phyloP scores from a whole-genome alignment of 2,797 vertebrate genomes.

The Bufotes viridis region DNA sequence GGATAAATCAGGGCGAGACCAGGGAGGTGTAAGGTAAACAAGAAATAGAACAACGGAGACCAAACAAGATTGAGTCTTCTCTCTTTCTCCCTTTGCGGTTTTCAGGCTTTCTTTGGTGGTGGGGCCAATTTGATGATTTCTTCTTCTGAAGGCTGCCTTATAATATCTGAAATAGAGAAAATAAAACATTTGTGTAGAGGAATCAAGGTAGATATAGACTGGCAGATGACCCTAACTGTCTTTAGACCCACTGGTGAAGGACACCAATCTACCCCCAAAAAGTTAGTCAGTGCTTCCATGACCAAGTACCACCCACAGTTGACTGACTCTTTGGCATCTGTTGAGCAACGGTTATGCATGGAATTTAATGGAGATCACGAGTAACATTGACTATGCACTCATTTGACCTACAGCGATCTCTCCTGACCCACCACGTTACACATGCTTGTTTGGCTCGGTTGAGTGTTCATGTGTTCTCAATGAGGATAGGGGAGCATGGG shows the following conservation, averaged over 20 bases:
- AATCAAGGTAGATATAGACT: not conserved
- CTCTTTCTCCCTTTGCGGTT: not conserved
- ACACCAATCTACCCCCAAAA: not conserved
- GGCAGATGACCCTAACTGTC: no score
- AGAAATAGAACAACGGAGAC: conserved; percentile 64
- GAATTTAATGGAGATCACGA: not conserved
- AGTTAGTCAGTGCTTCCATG: not conserved
- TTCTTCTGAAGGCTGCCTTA: conserved; percentile 94
- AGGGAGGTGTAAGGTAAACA: conserved; percentile 49
- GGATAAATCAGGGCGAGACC: conserved; percentile 28
- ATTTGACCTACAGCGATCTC: no score
- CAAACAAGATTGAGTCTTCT: conserved; percentile 40
- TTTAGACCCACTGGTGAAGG: not conserved
- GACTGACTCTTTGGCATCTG: not conserved
- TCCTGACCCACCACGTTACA: no score
- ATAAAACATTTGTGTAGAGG: not conserved
- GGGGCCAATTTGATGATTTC: conserved; percentile 96
- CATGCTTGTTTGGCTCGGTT: no score
- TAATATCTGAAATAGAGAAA: conserved; percentile 80
- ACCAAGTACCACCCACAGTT: not conserved
- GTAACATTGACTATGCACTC: not conserved
- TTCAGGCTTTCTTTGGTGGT: conserved; percentile 92
- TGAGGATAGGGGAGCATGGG: no score
- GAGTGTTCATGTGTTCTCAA: no score
- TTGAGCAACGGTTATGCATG: not conserved